Conservation (phyloP, 1,140 invertebrate species). For the Ceratina japonica region DNA sequence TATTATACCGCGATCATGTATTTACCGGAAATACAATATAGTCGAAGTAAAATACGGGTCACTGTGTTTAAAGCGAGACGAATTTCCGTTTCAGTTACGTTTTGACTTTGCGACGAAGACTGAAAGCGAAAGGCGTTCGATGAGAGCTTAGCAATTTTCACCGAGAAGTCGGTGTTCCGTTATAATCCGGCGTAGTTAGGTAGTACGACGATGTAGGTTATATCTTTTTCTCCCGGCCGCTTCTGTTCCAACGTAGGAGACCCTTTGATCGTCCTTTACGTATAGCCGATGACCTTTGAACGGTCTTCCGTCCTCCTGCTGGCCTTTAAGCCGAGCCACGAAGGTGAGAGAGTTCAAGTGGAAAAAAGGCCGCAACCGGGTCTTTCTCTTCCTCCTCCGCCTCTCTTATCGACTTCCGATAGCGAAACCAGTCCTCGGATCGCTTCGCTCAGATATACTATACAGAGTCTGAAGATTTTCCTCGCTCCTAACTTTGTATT, state of each 20-base stretch:
- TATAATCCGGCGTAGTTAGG: too few relatives aligned
- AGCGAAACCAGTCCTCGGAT: background rate
- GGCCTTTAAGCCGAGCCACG: conserved; percentile 45
- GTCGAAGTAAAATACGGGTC: too few relatives aligned
- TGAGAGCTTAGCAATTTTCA: too few relatives aligned
- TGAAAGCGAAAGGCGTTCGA: too few relatives aligned
- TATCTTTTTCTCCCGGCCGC: background rate
- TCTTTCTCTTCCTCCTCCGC: background rate
- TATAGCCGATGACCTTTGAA: conserved; percentile 51
- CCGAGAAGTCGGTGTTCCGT: too few relatives aligned
- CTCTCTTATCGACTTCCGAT: conserved; percentile 25
- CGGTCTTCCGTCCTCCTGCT: conserved; percentile 42
- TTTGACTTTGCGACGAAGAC: too few relatives aligned
- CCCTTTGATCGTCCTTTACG: background rate
- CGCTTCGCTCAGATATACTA: too few relatives aligned
- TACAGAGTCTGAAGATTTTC: background rate
- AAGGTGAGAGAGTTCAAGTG: conserved; percentile 45
- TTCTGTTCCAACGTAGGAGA: background rate
- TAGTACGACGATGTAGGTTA: background rate
- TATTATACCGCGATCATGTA: too few relatives aligned
- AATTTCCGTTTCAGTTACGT: too few relatives aligned
- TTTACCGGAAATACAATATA: too few relatives aligned
- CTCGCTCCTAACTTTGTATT: background rate
- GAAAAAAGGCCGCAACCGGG: conserved; percentile 10
- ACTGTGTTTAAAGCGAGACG: too few relatives aligned